These are phyloP conservation scores for Trachythela sp. DNA, from an alignment of 64 coral and sea anemone genomes.

Conservation along the genomic window DNA sequence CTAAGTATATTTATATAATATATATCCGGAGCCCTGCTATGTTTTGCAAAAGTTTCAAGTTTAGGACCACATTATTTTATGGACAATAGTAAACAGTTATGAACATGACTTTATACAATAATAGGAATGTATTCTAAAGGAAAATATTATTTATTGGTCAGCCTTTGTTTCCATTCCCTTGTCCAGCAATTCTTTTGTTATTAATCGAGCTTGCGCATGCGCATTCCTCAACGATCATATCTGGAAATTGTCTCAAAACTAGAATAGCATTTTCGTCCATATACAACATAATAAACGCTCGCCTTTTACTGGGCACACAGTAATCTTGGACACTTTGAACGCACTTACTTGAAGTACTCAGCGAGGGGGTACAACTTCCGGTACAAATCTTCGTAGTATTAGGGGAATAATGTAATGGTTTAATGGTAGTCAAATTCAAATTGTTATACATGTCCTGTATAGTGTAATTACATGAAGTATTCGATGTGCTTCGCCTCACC, in stretches of 20 bases:
- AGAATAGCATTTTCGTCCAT: neutral
- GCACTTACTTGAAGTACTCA: neutral
- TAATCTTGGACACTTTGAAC: neutral
- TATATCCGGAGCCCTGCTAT: too few species aligned
- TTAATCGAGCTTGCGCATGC: neutral
- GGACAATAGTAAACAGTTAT: too few species aligned
- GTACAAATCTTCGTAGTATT: neutral
- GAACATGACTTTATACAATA: too few species aligned
- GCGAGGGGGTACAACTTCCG: neutral
- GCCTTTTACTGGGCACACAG: neutral
- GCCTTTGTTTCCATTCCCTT: too few species aligned
- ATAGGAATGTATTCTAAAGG: too few species aligned
- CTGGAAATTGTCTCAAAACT: neutral
- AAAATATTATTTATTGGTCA: too few species aligned
- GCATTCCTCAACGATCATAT: neutral
- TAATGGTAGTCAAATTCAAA: neutral
- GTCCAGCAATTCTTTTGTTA: too few species aligned
- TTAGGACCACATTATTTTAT: too few species aligned
- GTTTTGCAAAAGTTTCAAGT: too few species aligned
- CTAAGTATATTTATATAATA: too few species aligned
- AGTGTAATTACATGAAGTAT: neutral
- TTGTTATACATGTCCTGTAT: neutral
- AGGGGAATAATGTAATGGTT: neutral
- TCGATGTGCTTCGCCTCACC: neutral
- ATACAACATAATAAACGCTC: neutral